Percentiles rank a stretch among this genome's conserved stretches.
Conservation (phyloP, 2,113 vertebrate genomes). For the Petrocephalus microphthalmus region DNA sequence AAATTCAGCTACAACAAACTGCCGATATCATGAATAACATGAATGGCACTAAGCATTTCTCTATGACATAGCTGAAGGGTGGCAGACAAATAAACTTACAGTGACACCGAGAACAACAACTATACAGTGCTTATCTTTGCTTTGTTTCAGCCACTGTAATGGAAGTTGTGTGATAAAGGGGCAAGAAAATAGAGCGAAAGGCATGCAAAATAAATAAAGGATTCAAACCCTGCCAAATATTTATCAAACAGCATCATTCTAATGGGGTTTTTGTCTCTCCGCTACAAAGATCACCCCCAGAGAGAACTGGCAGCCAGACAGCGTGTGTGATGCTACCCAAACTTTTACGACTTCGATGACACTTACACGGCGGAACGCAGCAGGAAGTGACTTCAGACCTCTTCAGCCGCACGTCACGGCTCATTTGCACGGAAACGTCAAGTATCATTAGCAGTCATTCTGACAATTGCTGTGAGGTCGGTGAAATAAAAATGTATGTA, state of each 20-base stretch:
- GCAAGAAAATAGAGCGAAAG: neutral
- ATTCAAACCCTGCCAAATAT: slow-evolving; percentile 23
- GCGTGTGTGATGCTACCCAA: neutral
- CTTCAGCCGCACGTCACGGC: neutral
- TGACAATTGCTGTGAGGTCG: neutral
- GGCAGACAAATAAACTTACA: neutral
- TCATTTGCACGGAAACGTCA: neutral
- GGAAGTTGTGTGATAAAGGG: neutral
- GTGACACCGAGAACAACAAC: neutral
- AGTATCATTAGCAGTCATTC: neutral
- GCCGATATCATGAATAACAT: neutral
- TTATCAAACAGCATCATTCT: slow-evolving; percentile 21
- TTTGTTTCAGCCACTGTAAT: neutral
- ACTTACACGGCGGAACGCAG: neutral
- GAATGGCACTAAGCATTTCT: neutral
- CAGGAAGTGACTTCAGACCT: neutral
- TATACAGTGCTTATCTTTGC: neutral
- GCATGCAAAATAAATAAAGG: slow-evolving; percentile 24
- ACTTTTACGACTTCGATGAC: neutral
- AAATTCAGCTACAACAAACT: neutral
- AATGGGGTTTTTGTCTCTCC: slow-evolving; percentile 24
- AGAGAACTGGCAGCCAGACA: neutral
- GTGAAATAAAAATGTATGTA: neutral
- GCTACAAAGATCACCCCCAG: slow-evolving; percentile 13
- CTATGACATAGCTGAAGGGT: neutral